Evolutionary conservation across 2,888 invertebrate species (phyloP), one percentile per base, ranked within the genome.

Genomic region (Trissoscelio sp.): DNA sequence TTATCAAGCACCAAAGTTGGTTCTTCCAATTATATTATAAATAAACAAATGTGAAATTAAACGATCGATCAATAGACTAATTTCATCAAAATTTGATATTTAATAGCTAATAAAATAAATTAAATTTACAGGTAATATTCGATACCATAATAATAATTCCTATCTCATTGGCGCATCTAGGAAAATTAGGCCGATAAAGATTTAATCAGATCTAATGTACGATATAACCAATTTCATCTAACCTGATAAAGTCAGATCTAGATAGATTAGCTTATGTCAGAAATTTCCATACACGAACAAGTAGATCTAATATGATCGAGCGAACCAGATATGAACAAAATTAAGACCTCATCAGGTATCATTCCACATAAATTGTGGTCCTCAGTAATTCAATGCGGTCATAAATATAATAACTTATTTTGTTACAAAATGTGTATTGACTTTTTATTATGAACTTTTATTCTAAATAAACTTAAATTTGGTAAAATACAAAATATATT

Each of bases 201-300:
- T 79, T 70, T 79, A 79, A 79, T 79, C 70, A 51, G 55, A 79
- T 66, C 70, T 79, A 64, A 79, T 64, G 9, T 79, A 79, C 14
- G 78, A 72, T 79, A 64, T 66, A 79, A 79, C 64, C 72, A 79
- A 72, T 79, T 79, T 79, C 72, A 58, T 57, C 57, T 57, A 64
- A 72, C 20, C 48, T 58, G 78, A 79, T 78, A 64, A 69, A 70
- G 48, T 72, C 78, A 79, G 78, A 79, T 79, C 57, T 57, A 20
- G 24, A 66, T 46, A 72, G 78, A 79, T 79, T 72, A 79, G 51
- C 66, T 37, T 66, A 64, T 64, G 64, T 79, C 58, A 72, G 78
- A 66, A 72, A 79, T 79, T 79, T 79, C 70, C 70, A 79, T 70
- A 39, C 58, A 58, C 57, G 46, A 64, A 79, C 55, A 53, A 18